Percentiles rank a stretch among this genome's conserved stretches.
phyloP scores from a whole-genome alignment of 2,888 invertebrate genomes.

The Priocnemis perturbator region DNA sequence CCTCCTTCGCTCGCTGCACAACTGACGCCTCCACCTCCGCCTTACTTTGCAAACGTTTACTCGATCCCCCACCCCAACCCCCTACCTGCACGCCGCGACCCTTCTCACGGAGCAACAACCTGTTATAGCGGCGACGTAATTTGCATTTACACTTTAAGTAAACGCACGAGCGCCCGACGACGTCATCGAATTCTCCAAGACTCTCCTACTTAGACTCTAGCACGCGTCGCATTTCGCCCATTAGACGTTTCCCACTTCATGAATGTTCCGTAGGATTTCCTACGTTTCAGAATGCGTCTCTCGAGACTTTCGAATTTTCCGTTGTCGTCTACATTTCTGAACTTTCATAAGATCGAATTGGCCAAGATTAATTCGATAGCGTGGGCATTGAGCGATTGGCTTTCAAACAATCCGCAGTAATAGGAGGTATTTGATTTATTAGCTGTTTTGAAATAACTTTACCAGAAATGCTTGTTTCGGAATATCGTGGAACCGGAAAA shows the following conservation, averaged over 20 bases:
- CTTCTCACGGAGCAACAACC: slow-evolving; percentile 39
- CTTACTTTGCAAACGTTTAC: slow-evolving; percentile 45
- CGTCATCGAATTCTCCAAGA: slow-evolving; percentile 16
- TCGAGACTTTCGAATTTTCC: no score
- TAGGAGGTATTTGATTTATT: no score
- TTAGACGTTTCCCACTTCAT: not conserved
- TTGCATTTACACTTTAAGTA: slow-evolving; percentile 47
- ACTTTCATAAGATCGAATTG: no score
- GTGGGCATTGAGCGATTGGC: no score
- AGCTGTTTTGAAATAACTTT: no score
- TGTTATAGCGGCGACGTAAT: slow-evolving; percentile 44
- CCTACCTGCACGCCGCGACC: slow-evolving; percentile 9
- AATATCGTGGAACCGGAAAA: no score
- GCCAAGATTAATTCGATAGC: no score
- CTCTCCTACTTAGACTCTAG: not conserved
- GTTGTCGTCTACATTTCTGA: no score
- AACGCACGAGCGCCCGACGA: slow-evolving; percentile 38
- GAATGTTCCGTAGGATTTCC: no score
- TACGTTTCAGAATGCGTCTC: no score
- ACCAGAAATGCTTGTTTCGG: no score
- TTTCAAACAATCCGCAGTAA: no score
- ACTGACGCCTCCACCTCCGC: slow-evolving; percentile 20
- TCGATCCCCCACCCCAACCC: slow-evolving; percentile 20
- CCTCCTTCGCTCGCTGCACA: slow-evolving; percentile 10
- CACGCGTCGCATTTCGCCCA: not conserved